Conservation (phyloP, 2,113 vertebrate species). For the Salvelinus namaycush region DNA sequence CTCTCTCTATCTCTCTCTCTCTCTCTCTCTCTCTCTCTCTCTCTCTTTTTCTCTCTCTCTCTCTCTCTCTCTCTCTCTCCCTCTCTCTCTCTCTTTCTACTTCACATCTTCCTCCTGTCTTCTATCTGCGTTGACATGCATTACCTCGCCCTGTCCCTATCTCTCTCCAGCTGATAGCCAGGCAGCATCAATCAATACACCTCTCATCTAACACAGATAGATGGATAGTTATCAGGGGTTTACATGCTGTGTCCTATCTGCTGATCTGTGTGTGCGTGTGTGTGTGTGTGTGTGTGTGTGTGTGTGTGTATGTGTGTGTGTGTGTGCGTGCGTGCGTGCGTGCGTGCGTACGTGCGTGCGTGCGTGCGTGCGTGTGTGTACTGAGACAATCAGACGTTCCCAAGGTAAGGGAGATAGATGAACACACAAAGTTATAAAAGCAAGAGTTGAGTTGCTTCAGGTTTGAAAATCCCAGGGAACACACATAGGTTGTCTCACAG, state of each 20-base stretch:
- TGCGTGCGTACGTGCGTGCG: background rate
- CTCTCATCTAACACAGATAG: slow-evolving; percentile 45
- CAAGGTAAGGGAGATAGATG: slow-evolving; percentile 23
- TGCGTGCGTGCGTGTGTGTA: background rate
- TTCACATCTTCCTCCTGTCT: background rate
- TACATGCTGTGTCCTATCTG: slow-evolving; percentile 46
- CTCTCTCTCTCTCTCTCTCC: background rate
- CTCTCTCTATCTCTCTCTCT: background rate
- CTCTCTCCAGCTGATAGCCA: slow-evolving; percentile 39
- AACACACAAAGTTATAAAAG: background rate
- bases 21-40: background rate
- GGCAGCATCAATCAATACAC: slow-evolving; percentile 45
- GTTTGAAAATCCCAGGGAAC: too few species aligned
- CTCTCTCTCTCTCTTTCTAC: background rate
- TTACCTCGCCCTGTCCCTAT: slow-evolving; percentile 16
- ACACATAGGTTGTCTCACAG: too few species aligned
- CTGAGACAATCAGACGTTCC: slow-evolving; percentile 29
- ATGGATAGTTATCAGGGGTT: slow-evolving; percentile 51
- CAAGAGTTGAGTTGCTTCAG: too few species aligned
- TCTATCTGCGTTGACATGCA: background rate
- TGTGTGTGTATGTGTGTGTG: background rate
- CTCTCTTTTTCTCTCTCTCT: background rate
- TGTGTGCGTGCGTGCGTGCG: background rate
- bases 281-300: too few species aligned
- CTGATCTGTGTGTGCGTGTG: slow-evolving; percentile 33